Base-by-base conservation (phyloP, 2,797 vertebrate genomes). In the Falco biarmicus region DNA sequence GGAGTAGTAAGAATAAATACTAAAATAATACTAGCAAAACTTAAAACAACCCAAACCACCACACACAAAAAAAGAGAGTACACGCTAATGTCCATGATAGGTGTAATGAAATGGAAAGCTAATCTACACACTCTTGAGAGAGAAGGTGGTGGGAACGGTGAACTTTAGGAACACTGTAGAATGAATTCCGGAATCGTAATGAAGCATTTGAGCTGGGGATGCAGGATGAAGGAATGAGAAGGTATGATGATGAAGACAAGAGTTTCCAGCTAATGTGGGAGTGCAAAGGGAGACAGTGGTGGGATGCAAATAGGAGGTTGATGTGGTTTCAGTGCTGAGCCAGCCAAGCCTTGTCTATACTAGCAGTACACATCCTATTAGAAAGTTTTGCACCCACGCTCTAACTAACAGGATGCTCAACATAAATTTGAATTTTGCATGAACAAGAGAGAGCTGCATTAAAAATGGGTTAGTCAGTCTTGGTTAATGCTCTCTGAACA, bases 401-500 rank as follows among this genome's bases (percentile, higher is more conserved):
- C 37, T 45, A 61, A 79, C 59, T 89, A 89, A 90, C 51, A 87
- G 64, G 26, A 73, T 54, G 56, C 39, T 80, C 84, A 89, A 79
- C 56, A 71, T 18, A 80, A 77, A 85, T 80, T 81, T 74, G 68
- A 87, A 82, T 50, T 90, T 87, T 80, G 71, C 54, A 43, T 51
- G 56, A 17, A 47, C 41, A 60, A 77, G 78, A 91, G 88, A 57
- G 28, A 84, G 63, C 43, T 43, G 25, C 41, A 47, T 89, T 82
- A 92, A 89, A 89, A 78, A 78, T 47, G n/a, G 45, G 43, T 66
- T 79, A 82, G 80, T 85, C 39, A 47, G 37, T 47, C 39, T 56
- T 53, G 12, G 53, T 85, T 96, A 92, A 45, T 56, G 51, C 50
- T 77, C 70, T 92, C 57, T 77, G 69, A 86, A 64, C 59, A 61